Evolutionary conservation across 2,888 invertebrate species (phyloP), one percentile per base, ranked within the genome.

Genomic region (Caenorhabditis angaria): DNA sequence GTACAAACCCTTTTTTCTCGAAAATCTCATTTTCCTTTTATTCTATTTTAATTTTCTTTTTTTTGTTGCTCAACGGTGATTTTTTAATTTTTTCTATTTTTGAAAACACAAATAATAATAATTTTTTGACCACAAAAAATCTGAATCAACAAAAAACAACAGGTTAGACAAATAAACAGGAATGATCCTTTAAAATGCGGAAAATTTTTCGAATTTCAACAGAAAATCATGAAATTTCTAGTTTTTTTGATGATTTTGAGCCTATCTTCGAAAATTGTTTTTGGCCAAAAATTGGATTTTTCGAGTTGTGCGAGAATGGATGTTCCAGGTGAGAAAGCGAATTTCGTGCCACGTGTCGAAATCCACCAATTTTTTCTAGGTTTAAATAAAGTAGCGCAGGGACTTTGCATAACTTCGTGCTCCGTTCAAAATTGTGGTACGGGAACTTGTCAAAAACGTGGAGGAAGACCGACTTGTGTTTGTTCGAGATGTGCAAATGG

Each of bases 401-500:
- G 71, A 47, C 41, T 71, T 5, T 71, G 71, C 25, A 71, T 61
- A 1, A 54, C 66, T 27, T 61, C 63, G 24, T 71, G 71, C n/a
- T 61, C 60, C 27, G 35, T 54, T 2, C 71, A 74, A 67, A 74
- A 74, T 24, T 74, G 74, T n/a, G 70, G 66, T 41, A 74, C 66
- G 0, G 74, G 74, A 6, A 54, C 60, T 41, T 74, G 74, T 24
- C 18, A 70, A 41, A 70, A 70, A 29, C 61, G 66, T 5, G 2
- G 66, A 0, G 64, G 66, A 24, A 51, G 70, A 12, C 74, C 74
- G 10, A 70, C 67, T 12, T 74, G 74, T 47, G 66, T 67, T 0
- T 74, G 74, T 60, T 56, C 51, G 22, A 53, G 73, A 63, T 73
- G 73, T 61, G 73, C 65, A n/a, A 68, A 73, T 53, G 62, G 62